A percentile compares a stretch with the other conserved stretches of the same genome.
These are phyloP conservation scores for Drosophila quadrilineata DNA, from an alignment of 1,140 invertebrate species.

Conservation along the genomic window DNA sequence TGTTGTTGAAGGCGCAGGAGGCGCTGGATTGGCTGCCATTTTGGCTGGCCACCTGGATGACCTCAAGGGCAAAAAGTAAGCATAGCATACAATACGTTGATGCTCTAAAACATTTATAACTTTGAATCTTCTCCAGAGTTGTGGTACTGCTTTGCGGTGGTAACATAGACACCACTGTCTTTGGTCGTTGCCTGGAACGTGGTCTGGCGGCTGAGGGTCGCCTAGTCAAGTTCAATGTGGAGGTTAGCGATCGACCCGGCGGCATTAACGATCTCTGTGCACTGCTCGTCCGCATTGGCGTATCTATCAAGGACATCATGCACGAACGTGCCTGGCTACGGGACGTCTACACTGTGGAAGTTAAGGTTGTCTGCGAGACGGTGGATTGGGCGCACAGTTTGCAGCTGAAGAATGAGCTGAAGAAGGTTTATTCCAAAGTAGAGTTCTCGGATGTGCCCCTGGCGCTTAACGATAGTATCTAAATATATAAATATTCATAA, in stretches of 20 bases:
- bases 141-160: slow-evolving; percentile 93
- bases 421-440: slow-evolving; percentile 84
- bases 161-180: slow-evolving; percentile 95
- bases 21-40: slow-evolving; percentile 92
- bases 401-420: slow-evolving; percentile 85
- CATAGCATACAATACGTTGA: neutral
- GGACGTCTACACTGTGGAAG: slow-evolving; percentile 92
- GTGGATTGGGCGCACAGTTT: slow-evolving; percentile 89
- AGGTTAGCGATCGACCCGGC: slow-evolving; percentile 92
- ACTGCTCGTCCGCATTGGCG: slow-evolving; percentile 88
- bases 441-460: slow-evolving; percentile 72
- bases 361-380: slow-evolving; percentile 93
- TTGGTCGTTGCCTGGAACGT: slow-evolving; percentile 93
- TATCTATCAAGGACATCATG: slow-evolving; percentile 96
- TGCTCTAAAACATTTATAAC: neutral
- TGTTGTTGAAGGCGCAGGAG: slow-evolving; percentile 96
- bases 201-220: slow-evolving; percentile 94
- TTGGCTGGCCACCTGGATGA: slow-evolving; percentile 92
- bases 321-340: slow-evolving; percentile 96
- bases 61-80: slow-evolving; percentile 91
- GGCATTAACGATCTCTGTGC: slow-evolving; percentile 93
- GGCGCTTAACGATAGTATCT: slow-evolving; percentile 79
- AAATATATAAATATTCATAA: slow-evolving; percentile 9
- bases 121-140: slow-evolving; percentile 81
- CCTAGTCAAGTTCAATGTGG: slow-evolving; percentile 92